Conservation (phyloP, 2,888 invertebrate species). For the Panzeria rudis region DNA sequence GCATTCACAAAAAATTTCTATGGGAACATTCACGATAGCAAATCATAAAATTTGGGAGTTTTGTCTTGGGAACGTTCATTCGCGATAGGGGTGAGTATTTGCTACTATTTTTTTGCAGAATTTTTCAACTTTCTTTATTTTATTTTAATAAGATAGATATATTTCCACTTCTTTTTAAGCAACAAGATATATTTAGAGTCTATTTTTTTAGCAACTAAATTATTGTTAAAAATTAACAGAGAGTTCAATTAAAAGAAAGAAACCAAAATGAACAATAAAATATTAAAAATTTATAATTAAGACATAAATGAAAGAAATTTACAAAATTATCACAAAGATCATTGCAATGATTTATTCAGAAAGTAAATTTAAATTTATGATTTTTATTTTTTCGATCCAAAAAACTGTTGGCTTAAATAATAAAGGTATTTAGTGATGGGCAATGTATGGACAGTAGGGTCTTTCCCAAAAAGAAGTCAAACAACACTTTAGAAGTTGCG, state of each 20-base stretch:
- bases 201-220: constrained; percentile 43
- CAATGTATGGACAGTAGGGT: too few relatives aligned
- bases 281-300: background rate
- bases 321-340: constrained; percentile 41
- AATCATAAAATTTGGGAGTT: too few relatives aligned
- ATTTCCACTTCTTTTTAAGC: constrained; percentile 42
- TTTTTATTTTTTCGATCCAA: background rate
- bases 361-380: too few relatives aligned
- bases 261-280: background rate
- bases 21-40: too few relatives aligned
- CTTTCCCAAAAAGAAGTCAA: too few relatives aligned
- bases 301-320: background rate
- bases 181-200: constrained; percentile 48
- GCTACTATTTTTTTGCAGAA: constrained; percentile 40
- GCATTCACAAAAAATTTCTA: too few relatives aligned
- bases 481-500: too few relatives aligned
- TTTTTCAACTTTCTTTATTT: constrained; percentile 59
- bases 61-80: too few relatives aligned
- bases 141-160: constrained; percentile 33
- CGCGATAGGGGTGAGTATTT: background rate
- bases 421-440: too few relatives aligned
- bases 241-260: background rate
- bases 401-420: background rate
- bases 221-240: constrained; percentile 25
- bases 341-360: constrained; percentile 1